Evolutionary conservation across 2,888 invertebrate genomes (phyloP).

Genomic region (Andricus quercusramuli): DNA sequence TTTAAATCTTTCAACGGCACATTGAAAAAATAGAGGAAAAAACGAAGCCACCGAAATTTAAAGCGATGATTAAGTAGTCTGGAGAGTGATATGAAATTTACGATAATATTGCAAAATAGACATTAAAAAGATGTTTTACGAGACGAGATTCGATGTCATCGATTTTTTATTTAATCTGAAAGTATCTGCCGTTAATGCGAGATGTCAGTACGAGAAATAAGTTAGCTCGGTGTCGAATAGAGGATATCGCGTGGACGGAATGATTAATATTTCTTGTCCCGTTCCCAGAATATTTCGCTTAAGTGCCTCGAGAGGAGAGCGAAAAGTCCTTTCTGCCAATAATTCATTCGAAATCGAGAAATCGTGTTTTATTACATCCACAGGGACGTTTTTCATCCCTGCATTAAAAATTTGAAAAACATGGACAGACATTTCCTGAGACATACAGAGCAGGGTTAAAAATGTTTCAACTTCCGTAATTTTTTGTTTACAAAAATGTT

Average conservation of each 20-base stretch:
- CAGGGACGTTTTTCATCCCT: conserved; percentile 41
- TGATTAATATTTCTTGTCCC: conserved; percentile 60
- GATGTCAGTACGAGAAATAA: conserved; percentile 16
- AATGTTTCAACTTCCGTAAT: too few species aligned
- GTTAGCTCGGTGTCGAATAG: conserved; percentile 44
- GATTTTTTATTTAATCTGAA: conserved; percentile 14
- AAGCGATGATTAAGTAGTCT: neutral
- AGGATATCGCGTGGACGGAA: conserved; percentile 56
- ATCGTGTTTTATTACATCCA: conserved; percentile 70
- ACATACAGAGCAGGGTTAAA: conserved; percentile 42
- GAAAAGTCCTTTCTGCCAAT: conserved; percentile 57
- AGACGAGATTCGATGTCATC: conserved; percentile 6
- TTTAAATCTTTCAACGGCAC: neutral
- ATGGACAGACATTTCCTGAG: conserved; percentile 24
- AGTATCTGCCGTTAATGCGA: conserved; percentile 3
- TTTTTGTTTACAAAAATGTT: too few species aligned
- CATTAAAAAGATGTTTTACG: neutral
- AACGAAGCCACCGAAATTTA: neutral
- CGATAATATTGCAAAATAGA: neutral
- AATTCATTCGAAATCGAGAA: conserved; percentile 70
- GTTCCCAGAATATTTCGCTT: conserved; percentile 48
- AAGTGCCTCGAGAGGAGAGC: neutral
- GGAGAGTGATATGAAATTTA: neutral
- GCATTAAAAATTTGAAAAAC: conserved; percentile 9
- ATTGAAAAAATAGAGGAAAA: neutral